phyloP scores from a whole-genome alignment of 2,113 vertebrate genomes.

The Mustela nigripes region DNA sequence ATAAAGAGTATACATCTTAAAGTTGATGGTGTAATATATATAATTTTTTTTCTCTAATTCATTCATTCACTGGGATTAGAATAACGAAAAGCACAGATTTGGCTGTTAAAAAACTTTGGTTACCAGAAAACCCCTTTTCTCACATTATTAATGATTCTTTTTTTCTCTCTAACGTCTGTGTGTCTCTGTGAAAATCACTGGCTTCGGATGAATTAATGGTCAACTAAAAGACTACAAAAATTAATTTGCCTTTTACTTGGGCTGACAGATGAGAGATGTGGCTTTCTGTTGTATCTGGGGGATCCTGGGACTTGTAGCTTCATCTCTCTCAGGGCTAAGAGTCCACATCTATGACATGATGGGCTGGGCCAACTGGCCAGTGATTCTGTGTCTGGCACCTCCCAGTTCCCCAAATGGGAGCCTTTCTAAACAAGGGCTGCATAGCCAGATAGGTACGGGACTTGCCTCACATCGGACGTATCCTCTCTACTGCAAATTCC shows the following conservation, averaged over 20 bases:
- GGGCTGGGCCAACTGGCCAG: neutral
- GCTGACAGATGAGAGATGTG: neutral
- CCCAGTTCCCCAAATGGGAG: neutral
- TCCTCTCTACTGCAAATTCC: neutral
- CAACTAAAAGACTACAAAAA: neutral
- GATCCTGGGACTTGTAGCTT: neutral
- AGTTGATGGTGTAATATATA: neutral
- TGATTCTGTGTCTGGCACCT: neutral
- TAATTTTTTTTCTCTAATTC: neutral
- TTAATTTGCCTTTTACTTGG: neutral
- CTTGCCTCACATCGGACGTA: rapidly evolving
- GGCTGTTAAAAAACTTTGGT: neutral
- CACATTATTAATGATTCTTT: neutral
- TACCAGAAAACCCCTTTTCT: neutral
- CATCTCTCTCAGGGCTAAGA: neutral
- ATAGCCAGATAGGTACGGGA: neutral
- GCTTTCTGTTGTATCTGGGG: too few species aligned
- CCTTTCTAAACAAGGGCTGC: neutral
- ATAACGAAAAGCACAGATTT: too few species aligned
- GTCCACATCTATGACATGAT: neutral
- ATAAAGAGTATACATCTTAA: neutral
- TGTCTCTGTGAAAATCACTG: neutral
- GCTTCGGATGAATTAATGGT: neutral
- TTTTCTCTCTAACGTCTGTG: neutral
- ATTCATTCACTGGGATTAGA: neutral